These are phyloP conservation scores for Sialia sialis DNA, from an alignment of 2,113 vertebrate genomes.

Conservation along the genomic window DNA sequence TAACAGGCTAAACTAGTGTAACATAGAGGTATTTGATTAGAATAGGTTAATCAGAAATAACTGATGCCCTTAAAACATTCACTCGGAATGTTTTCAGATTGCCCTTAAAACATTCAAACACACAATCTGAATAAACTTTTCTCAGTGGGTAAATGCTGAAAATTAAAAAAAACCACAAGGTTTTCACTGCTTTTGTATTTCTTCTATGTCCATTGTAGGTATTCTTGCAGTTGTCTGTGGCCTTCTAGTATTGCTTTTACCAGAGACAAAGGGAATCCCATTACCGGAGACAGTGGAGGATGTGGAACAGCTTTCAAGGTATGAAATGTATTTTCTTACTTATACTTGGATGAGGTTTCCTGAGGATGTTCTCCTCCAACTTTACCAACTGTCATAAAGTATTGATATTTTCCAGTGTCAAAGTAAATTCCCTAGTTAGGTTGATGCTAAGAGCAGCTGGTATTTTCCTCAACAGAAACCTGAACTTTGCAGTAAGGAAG, in stretches of 20 bases:
- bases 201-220: conserved; percentile 60
- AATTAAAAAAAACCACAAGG: not conserved
- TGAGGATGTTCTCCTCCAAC: not conserved
- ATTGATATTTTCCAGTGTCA: not conserved
- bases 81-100: too few species aligned
- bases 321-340: not conserved
- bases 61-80: not conserved
- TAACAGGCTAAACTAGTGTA: not conserved
- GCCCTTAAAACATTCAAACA: not conserved
- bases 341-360: not conserved
- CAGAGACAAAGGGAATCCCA: conserved; percentile 87
- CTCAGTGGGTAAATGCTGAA: not conserved
- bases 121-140: not conserved
- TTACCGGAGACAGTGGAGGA: conserved; percentile 92
- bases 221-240: conserved; percentile 83
- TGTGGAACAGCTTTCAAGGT: conserved; percentile 86
- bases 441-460: not conserved
- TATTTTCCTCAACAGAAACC: not conserved
- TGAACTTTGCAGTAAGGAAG: not conserved
- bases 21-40: not conserved
- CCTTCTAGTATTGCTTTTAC: conserved; percentile 83
- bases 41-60: not conserved
- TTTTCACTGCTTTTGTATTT: not conserved
- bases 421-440: not conserved
- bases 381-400: not conserved